These are phyloP conservation scores for Muscicapa adusta DNA, from an alignment of 2,113 vertebrate species.

Conservation along the genomic window DNA sequence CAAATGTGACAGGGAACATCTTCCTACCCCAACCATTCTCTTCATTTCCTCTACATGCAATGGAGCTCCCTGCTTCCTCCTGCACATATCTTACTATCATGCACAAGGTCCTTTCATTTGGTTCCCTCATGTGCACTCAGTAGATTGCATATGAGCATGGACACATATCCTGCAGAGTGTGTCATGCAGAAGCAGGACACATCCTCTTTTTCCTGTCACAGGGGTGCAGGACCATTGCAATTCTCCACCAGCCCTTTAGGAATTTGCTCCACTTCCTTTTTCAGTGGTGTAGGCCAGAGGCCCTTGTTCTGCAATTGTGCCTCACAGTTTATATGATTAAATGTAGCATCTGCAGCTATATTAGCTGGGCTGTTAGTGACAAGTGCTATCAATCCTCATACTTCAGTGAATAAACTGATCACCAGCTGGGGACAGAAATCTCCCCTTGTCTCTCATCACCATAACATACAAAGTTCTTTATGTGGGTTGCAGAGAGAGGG, in stretches of 20 bases:
- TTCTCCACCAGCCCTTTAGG: neutral
- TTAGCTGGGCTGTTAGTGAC: conserved; percentile 49
- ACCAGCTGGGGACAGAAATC: conserved; percentile 13
- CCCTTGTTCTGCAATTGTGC: neutral
- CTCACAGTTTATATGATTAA: conserved; percentile 20
- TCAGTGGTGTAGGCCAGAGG: neutral
- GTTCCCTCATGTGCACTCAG: neutral
- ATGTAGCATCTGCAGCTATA: conserved; percentile 46
- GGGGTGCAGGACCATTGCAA: neutral
- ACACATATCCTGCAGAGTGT: neutral
- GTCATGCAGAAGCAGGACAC: neutral
- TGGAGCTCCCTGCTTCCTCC: neutral
- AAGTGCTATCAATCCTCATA: conserved; percentile 54
- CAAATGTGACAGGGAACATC: neutral
- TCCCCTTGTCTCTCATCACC: conserved; percentile 6
- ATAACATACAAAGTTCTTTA: neutral
- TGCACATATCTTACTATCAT: neutral
- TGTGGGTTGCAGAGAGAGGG: neutral
- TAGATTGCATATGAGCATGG: neutral
- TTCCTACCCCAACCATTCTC: neutral
- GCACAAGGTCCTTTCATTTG: neutral
- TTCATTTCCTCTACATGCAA: neutral
- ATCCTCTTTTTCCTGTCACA: neutral
- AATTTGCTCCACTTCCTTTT: neutral
- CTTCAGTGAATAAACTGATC: conserved; percentile 29